Percentiles rank a stretch among this genome's conserved stretches.
These are phyloP conservation scores for Panagrolaimus sp. DNA, from an alignment of 1,140 invertebrate genomes.

Conservation along the genomic window DNA sequence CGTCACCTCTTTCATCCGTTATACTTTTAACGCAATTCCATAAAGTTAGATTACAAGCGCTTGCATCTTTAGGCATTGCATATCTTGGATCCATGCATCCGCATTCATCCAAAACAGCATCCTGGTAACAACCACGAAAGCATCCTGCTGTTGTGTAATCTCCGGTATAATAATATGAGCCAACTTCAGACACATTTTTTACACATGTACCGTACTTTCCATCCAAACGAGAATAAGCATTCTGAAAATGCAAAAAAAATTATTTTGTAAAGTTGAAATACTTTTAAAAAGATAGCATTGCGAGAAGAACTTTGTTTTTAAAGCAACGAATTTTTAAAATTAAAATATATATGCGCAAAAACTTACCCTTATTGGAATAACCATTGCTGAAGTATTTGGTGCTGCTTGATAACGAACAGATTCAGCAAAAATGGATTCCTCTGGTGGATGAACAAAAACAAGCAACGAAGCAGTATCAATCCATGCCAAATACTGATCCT, in stretches of 20 bases:
- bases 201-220: constrained; percentile 27
- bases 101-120: neutral
- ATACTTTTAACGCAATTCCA: constrained; percentile 2
- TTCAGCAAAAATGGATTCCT: constrained; percentile 23
- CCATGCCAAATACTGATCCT: constrained; percentile 33
- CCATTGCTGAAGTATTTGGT: constrained; percentile 2
- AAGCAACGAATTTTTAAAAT: no score
- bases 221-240: constrained; percentile 20
- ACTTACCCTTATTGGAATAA: constrained; percentile 10
- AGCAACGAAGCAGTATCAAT: constrained; percentile 20
- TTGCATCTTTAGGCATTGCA: neutral
- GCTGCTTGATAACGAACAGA: constrained; percentile 23
- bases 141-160: constrained; percentile 18
- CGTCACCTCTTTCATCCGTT: neutral
- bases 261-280: no score
- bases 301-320: no score
- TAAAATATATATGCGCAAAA: no score
- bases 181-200: constrained; percentile 21
- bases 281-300: no score
- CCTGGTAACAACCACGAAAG: neutral
- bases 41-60: neutral
- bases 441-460: constrained; percentile 20
- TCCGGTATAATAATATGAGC: constrained; percentile 29
- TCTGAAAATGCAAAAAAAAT: constrained; percentile 12
- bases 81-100: constrained; percentile 11